These are phyloP conservation scores for Cryptocheilus praepositus DNA, from an alignment of 2,888 invertebrate genomes.

Conservation along the genomic window DNA sequence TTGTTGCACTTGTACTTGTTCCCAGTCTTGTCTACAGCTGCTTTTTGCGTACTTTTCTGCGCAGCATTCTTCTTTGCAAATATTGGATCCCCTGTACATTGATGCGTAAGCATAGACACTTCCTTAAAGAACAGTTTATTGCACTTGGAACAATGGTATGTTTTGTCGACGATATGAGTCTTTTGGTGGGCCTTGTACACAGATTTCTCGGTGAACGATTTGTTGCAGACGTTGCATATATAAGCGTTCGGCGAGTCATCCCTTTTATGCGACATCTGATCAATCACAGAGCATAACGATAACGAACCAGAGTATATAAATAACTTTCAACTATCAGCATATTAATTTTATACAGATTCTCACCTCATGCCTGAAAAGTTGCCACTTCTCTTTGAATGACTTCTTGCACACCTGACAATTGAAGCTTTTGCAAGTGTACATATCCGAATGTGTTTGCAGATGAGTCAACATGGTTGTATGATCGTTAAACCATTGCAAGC, in stretches of 20 bases:
- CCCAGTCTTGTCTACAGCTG: slow-evolving; percentile 32
- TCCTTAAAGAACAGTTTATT: slow-evolving; percentile 70
- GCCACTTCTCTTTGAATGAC: slow-evolving; percentile 67
- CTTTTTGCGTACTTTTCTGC: slow-evolving; percentile 44
- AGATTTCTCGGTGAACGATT: slow-evolving; percentile 58
- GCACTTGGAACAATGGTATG: slow-evolving; percentile 67
- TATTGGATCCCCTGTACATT: slow-evolving; percentile 52
- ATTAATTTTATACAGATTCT: not conserved
- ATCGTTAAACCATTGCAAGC: slow-evolving; percentile 64
- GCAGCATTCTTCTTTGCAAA: slow-evolving; percentile 46
- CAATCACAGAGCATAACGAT: not conserved
- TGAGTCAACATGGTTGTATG: slow-evolving; percentile 67
- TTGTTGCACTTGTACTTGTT: slow-evolving; percentile 63
- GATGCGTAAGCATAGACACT: slow-evolving; percentile 62
- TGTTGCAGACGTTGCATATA: slow-evolving; percentile 59
- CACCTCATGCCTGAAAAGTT: slow-evolving; percentile 66
- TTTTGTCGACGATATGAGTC: slow-evolving; percentile 61
- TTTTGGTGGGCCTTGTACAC: slow-evolving; percentile 60
- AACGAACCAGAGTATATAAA: slow-evolving; percentile 19
- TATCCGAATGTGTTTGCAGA: slow-evolving; percentile 65
- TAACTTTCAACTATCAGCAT: not conserved
- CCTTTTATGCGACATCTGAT: slow-evolving; percentile 61
- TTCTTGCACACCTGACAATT: slow-evolving; percentile 63
- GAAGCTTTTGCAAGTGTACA: slow-evolving; percentile 57
- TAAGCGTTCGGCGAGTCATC: slow-evolving; percentile 39